These are phyloP conservation scores for Epinephelus fuscoguttatus DNA, from an alignment of 2,113 vertebrate species.

Conservation along the genomic window DNA sequence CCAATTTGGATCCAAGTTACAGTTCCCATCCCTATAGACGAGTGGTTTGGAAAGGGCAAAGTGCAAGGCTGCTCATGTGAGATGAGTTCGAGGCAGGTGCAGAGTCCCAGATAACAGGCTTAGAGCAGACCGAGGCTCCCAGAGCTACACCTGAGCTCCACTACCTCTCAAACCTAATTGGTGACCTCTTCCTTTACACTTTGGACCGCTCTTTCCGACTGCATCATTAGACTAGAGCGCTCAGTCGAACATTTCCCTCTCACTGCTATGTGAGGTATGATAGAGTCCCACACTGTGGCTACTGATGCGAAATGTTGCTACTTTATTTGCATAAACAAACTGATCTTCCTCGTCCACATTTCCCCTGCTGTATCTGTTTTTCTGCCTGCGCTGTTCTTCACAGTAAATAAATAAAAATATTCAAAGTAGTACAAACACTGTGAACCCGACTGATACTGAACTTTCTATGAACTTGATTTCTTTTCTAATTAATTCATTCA, in stretches of 20 bases:
- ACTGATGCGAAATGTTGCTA: background rate
- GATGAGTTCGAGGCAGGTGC: background rate
- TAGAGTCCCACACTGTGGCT: background rate
- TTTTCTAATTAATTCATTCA: background rate
- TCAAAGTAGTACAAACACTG: background rate
- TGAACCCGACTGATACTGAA: background rate
- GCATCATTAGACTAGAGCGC: background rate
- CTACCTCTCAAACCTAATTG: background rate
- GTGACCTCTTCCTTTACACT: background rate
- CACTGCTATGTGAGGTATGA: background rate
- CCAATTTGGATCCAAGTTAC: no score
- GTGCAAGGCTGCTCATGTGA: background rate
- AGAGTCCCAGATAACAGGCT: background rate
- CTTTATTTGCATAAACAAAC: constrained; percentile 31
- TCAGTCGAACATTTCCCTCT: background rate
- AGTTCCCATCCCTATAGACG: no score
- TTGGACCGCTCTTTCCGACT: background rate
- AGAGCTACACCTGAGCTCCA: background rate
- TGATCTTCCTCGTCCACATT: background rate
- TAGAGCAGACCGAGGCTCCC: background rate
- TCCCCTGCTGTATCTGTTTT: background rate
- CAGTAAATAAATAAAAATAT: background rate
- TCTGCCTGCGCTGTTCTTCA: background rate
- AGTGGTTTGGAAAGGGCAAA: background rate
- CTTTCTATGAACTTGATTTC: constrained; percentile 17